These are phyloP conservation scores for Fistularia tabacaria DNA, from an alignment of 2,797 vertebrate genomes.

Conservation along the genomic window DNA sequence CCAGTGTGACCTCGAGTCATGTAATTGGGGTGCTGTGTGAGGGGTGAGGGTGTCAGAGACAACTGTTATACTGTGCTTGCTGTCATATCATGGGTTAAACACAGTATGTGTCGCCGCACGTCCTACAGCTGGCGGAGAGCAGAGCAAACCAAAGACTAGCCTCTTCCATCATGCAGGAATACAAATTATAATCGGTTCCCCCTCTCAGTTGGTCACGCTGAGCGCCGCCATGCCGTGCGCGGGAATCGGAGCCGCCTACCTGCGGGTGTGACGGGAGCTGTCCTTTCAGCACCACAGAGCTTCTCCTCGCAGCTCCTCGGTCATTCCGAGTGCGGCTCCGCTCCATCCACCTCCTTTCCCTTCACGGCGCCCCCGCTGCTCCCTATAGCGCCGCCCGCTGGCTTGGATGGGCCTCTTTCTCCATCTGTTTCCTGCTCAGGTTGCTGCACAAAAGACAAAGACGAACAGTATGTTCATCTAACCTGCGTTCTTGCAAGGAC, in stretches of 20 bases:
- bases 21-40: no score
- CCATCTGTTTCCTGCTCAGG: background rate
- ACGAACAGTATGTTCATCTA: no score
- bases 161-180: no score
- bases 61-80: no score
- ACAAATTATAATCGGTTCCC: no score
- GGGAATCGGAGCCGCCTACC: conserved; percentile 38
- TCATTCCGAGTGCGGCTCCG: conserved; percentile 15
- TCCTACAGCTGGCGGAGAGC: no score
- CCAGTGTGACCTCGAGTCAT: conserved; percentile 33
- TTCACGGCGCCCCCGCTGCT: conserved; percentile 16
- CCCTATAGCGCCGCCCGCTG: conserved; percentile 71
- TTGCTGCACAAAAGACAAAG: background rate
- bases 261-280: conserved; percentile 60
- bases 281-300: conserved; percentile 63
- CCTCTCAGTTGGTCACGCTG: background rate
- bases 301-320: conserved; percentile 32
- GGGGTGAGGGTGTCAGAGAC: no score
- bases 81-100: no score
- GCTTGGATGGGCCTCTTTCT: conserved; percentile 48
- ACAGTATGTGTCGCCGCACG: no score
- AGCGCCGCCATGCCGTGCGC: no score
- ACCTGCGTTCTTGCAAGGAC: no score
- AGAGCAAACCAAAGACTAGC: no score
- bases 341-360: conserved; percentile 21